Evolutionary conservation across 2,113 vertebrate genomes (phyloP).

Genomic region (Tor tambroides): DNA sequence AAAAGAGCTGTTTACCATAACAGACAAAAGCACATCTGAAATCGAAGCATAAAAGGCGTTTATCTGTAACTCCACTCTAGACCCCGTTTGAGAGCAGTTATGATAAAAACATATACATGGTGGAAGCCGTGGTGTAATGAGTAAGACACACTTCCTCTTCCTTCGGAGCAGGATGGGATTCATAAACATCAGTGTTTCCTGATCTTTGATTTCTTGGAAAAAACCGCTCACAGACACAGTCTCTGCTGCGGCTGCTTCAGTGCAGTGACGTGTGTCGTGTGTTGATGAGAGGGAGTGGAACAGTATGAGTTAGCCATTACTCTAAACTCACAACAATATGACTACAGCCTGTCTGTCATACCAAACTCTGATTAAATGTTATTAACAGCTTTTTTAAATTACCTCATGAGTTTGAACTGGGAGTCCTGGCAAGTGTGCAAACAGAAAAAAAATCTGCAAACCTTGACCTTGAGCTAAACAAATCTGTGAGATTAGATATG

Average conservation of each 20-base stretch:
- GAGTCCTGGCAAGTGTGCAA: slow-evolving; percentile 1
- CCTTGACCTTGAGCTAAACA: slow-evolving; percentile 17
- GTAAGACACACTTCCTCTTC: slow-evolving; percentile 60
- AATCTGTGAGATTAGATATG: slow-evolving; percentile 37
- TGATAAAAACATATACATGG: background rate
- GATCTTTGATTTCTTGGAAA: slow-evolving; percentile 58
- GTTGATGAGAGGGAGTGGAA: background rate
- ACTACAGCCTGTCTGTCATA: background rate
- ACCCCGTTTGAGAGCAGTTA: slow-evolving; percentile 45
- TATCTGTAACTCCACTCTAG: slow-evolving; percentile 24
- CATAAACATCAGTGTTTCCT: slow-evolving; percentile 66
- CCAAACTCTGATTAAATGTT: background rate
- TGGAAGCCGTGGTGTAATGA: slow-evolving; percentile 47
- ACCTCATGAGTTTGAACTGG: background rate
- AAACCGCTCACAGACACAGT: slow-evolving; percentile 15
- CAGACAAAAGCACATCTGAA: slow-evolving; percentile 49
- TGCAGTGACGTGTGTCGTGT: background rate
- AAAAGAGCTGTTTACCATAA: slow-evolving; percentile 51
- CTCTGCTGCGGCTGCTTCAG: slow-evolving; percentile 11
- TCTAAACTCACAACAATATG: background rate
- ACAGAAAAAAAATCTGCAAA: background rate
- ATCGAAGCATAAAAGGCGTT: slow-evolving; percentile 6
- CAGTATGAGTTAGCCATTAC: slow-evolving; percentile 30
- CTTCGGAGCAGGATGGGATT: slow-evolving; percentile 33
- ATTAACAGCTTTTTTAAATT: slow-evolving; percentile 24